phyloP scores from a whole-genome alignment of 2,888 invertebrate genomes.

The Tenthredo mesomela region DNA sequence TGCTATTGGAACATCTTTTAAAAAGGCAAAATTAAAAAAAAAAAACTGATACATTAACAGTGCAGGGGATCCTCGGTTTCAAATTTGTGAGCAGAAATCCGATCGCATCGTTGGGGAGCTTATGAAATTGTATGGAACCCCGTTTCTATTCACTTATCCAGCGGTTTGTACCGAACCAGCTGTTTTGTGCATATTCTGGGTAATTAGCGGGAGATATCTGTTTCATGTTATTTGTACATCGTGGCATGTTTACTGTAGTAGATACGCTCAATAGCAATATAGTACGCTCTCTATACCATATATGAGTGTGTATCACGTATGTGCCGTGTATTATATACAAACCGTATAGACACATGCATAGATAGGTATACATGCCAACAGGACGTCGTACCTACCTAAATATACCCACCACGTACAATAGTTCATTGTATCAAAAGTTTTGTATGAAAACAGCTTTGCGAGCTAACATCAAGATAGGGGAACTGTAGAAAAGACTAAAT shows the following conservation, averaged over 20 bases:
- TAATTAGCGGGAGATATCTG: slow-evolving; percentile 56
- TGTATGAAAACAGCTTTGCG: slow-evolving; percentile 69
- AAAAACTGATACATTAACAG: slow-evolving; percentile 4
- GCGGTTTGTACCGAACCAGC: slow-evolving; percentile 31
- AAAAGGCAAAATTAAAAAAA: neutral
- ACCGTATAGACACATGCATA: neutral
- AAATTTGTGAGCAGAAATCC: slow-evolving; percentile 19
- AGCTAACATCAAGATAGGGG: slow-evolving; percentile 59
- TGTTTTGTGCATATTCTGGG: slow-evolving; percentile 47
- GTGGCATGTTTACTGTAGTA: slow-evolving; percentile 28
- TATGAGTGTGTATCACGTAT: neutral
- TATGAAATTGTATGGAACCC: slow-evolving; percentile 18
- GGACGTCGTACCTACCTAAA: slow-evolving; percentile 25
- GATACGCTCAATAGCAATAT: slow-evolving; percentile 57
- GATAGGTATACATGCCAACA: neutral
- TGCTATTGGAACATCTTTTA: neutral
- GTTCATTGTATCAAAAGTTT: slow-evolving; percentile 65
- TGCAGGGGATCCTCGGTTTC: neutral
- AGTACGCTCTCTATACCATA: slow-evolving; percentile 35
- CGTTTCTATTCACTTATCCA: slow-evolving; percentile 31
- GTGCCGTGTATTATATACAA: neutral
- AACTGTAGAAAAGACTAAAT: slow-evolving; percentile 59
- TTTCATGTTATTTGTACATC: slow-evolving; percentile 57
- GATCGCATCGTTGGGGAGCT: slow-evolving; percentile 24
- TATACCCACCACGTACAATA: slow-evolving; percentile 57